phyloP scores from a whole-genome alignment of 2,797 vertebrate genomes.

The Choloepus didactylus region DNA sequence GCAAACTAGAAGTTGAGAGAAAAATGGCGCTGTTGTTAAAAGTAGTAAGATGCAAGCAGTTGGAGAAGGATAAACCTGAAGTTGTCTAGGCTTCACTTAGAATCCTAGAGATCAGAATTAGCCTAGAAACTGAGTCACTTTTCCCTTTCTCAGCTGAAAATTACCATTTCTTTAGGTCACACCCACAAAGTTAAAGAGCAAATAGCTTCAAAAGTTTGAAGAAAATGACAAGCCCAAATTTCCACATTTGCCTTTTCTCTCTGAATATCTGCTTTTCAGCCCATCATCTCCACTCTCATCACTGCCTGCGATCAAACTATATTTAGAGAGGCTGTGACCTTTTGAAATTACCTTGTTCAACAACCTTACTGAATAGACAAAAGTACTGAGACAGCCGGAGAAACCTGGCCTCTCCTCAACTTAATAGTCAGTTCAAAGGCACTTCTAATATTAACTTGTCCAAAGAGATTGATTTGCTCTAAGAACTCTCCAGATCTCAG shows the following conservation, averaged over 20 bases:
- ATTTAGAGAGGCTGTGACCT: not conserved
- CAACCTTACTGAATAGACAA: not conserved
- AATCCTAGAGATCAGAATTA: not conserved
- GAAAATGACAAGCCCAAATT: not conserved
- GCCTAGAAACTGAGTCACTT: not conserved
- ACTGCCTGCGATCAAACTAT: not conserved
- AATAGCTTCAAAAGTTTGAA: not conserved
- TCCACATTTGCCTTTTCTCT: not conserved
- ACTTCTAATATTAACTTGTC: not conserved
- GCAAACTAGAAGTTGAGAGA: not conserved
- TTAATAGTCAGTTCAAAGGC: not conserved
- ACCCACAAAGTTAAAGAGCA: not conserved
- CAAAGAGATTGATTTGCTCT: not conserved
- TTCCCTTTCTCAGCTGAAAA: conserved; percentile 44
- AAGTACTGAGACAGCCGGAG: not conserved
- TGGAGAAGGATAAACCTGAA: not conserved
- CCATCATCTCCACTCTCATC: not conserved
- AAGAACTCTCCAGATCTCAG: not conserved
- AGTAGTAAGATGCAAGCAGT: not conserved
- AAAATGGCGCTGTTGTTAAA: not conserved
- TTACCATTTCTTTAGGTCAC: not conserved
- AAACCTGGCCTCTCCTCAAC: not conserved
- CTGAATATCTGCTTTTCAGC: not conserved
- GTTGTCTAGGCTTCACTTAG: not conserved
- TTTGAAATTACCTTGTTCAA: not conserved